Evolutionary conservation across 2,113 vertebrate species (phyloP).

Genomic region (Crocuta crocuta): DNA sequence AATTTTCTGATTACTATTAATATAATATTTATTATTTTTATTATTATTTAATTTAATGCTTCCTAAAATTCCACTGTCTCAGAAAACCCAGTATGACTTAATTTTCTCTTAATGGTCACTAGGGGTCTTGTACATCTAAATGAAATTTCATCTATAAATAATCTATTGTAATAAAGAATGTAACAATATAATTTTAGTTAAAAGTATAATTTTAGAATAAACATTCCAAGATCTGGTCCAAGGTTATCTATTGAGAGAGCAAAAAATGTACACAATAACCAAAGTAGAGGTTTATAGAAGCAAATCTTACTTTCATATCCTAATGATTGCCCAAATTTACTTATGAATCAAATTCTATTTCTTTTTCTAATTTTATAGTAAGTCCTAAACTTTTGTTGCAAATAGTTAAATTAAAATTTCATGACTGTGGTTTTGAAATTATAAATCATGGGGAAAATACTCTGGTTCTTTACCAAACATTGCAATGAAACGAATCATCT

Average conservation of each 20-base stretch:
- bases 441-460: slow-evolving; percentile 60
- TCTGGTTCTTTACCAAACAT: slow-evolving; percentile 14
- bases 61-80: background rate
- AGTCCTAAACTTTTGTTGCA: slow-evolving; percentile 50
- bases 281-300: background rate
- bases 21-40: background rate
- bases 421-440: background rate
- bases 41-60: background rate
- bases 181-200: slow-evolving; percentile 2
- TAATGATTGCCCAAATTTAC: background rate
- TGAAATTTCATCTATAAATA: background rate
- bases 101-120: background rate
- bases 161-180: background rate
- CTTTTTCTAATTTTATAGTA: slow-evolving; percentile 24
- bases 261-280: background rate
- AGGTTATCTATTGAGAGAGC: background rate
- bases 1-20: background rate
- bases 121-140: background rate
- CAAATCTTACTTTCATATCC: background rate
- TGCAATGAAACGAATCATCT: background rate
- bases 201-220: background rate
- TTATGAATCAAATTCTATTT: slow-evolving; percentile 18
- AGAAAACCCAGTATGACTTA: slow-evolving; percentile 13
- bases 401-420: slow-evolving; percentile 21
- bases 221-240: background rate